These are phyloP conservation scores for Invenusta paracnida DNA, from an alignment of 2,888 invertebrate species.

Conservation along the genomic window DNA sequence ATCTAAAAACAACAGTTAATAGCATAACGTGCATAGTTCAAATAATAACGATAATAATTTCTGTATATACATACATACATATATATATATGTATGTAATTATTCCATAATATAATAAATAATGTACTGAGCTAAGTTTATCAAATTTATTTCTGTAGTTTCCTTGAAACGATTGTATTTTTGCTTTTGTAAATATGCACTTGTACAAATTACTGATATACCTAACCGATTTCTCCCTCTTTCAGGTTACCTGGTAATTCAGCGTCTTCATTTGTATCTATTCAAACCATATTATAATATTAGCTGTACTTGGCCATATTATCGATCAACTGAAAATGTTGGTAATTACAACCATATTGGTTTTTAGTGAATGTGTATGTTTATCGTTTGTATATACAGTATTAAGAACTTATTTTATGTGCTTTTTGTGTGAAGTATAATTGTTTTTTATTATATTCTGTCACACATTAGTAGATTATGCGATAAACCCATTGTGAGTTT, in stretches of 20 bases:
- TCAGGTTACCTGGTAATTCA: slow-evolving; percentile 9
- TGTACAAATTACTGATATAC: too few relatives aligned
- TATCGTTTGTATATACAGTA: slow-evolving; percentile 12
- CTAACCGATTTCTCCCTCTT: not conserved
- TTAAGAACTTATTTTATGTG: slow-evolving; percentile 12
- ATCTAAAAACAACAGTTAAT: too few relatives aligned
- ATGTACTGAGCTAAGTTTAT: too few relatives aligned
- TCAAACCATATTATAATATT: not conserved
- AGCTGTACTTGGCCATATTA: not conserved
- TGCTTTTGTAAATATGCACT: too few relatives aligned
- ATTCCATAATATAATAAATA: too few relatives aligned
- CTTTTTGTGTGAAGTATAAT: slow-evolving; percentile 2
- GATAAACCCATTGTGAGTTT: not conserved
- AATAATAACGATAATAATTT: too few relatives aligned
- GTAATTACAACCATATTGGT: not conserved
- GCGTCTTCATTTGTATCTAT: not conserved
- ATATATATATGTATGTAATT: too few relatives aligned
- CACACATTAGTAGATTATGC: slow-evolving; percentile 1
- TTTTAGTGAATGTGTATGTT: not conserved
- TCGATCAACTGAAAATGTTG: not conserved
- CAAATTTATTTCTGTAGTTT: too few relatives aligned
- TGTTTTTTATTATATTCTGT: not conserved
- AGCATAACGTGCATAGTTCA: too few relatives aligned
- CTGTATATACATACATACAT: too few relatives aligned
- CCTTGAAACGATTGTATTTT: too few relatives aligned